phyloP scores from a whole-genome alignment of 2,888 invertebrate species.

The Tenthredo notha region DNA sequence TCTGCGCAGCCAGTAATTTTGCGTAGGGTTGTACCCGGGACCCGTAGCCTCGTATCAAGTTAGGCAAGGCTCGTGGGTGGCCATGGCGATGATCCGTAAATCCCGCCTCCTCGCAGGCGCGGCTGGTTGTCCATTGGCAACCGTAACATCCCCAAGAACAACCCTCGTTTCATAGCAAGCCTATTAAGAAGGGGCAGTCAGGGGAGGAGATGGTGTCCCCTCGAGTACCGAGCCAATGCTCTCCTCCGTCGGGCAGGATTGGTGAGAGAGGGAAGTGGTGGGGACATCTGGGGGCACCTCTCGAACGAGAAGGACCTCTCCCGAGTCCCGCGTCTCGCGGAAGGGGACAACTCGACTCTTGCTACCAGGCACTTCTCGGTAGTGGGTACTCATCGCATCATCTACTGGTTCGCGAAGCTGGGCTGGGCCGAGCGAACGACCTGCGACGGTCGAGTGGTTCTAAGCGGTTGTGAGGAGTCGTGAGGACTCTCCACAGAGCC shows the following conservation, averaged over 20 bases:
- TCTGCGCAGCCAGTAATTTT: conserved; percentile 39
- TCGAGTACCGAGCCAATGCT: conserved; percentile 40
- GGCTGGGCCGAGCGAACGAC: conserved; percentile 70
- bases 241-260: conserved; percentile 32
- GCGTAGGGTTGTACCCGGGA: conserved; percentile 29
- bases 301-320: conserved; percentile 67
- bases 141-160: background rate
- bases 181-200: conserved; percentile 25
- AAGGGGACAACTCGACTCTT: conserved; percentile 77
- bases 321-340: conserved; percentile 67
- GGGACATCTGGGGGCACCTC: conserved; percentile 58
- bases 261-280: conserved; percentile 59
- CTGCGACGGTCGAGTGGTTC: conserved; percentile 76
- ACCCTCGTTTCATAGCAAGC: conserved; percentile 10
- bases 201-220: conserved; percentile 33
- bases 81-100: conserved; percentile 48
- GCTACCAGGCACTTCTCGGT: conserved; percentile 77
- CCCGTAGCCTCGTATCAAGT: conserved; percentile 11
- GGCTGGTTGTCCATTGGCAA: conserved; percentile 32
- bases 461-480: conserved; percentile 78
- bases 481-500: conserved; percentile 78
- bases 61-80: conserved; percentile 30
- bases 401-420: conserved; percentile 74
- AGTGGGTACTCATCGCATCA: conserved; percentile 77
- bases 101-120: conserved; percentile 11